Base-by-base conservation (phyloP, 2,888 invertebrate genomes). In the Leptinotarsa tumamoca region DNA sequence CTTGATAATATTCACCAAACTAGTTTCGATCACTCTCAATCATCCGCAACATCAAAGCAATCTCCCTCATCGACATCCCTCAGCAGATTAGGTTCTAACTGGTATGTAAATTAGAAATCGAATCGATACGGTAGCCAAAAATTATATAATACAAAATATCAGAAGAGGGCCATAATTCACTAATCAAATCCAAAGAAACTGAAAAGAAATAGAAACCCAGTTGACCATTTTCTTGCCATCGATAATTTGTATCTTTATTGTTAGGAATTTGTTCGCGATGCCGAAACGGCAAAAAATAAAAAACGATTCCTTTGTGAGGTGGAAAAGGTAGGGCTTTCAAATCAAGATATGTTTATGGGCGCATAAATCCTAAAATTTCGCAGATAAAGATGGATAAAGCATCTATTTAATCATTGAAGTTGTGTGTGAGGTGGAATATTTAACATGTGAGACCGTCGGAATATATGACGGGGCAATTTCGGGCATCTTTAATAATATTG, bases 191-290 rank as follows among this genome's bases (percentile, higher is more conserved):
- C 43, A 54, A 69, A 67, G 69, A 73, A 76, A 67, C n/a, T 71
- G 68, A 73, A 71, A 52, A 71, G 73, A 71, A 68, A 73, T 73
- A 71, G 73, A 71, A 73, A 73, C 63, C 67, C 70, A 51, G 49
- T 58, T 50, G 61, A 70, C 75, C 49, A 69, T 67, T 69, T 72
- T 76, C 73, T 68, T 76, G 73, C 71, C 73, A 70, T 71, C 67
- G 73, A 76, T 76, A 76, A 73, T 76, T 76, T 76, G 76, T 76
- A 76, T 73, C 73, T 71, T 71, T 73, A 76, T 76, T 76, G 76
- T 74, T 70, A 43, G 58, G 61, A 43, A 67, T 75, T 23, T 43
- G 61, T 71, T 72, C 43, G 75, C 73, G 63, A 43, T 71, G 70
- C 70, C 67, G 71, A 71, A 71, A 49, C 67, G 67, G 49, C 58